A percentile compares a stretch with the other conserved stretches of the same genome.
These are phyloP conservation scores for Cataglyphis albicans DNA, from an alignment of 2,888 invertebrate genomes.

Conservation along the genomic window DNA sequence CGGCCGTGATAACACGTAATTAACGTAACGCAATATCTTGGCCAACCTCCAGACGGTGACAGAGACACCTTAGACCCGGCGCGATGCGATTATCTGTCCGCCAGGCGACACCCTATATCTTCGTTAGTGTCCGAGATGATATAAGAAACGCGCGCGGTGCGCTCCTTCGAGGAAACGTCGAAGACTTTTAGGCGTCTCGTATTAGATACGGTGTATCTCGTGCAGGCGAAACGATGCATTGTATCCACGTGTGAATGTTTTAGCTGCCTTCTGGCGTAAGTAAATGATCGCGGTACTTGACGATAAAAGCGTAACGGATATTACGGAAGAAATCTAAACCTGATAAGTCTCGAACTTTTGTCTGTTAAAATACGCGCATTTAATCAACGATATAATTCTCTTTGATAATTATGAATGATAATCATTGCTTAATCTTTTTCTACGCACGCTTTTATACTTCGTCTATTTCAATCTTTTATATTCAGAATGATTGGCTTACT, in stretches of 20 bases:
- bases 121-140: constrained; percentile 48
- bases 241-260: constrained; percentile 36
- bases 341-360: not conserved
- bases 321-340: not conserved
- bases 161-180: constrained; percentile 44
- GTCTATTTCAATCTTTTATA: not conserved
- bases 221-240: constrained; percentile 36
- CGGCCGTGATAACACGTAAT: constrained; percentile 60
- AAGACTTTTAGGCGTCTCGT: constrained; percentile 47
- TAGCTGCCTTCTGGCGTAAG: not conserved
- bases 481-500: not conserved
- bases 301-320: constrained; percentile 15
- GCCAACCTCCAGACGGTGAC: constrained; percentile 16
- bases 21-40: constrained; percentile 63
- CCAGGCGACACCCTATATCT: constrained; percentile 54
- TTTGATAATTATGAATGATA: not conserved
- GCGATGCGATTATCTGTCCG: constrained; percentile 45
- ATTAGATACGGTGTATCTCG: constrained; percentile 48
- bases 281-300: constrained; percentile 4
- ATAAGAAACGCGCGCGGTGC: constrained; percentile 47
- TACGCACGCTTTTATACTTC: not conserved
- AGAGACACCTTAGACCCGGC: constrained; percentile 33
- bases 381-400: not conserved
- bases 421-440: not conserved
- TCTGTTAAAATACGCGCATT: not conserved